Evolutionary conservation across 2,113 vertebrate species (phyloP), one percentile per base, ranked within the genome.

Genomic region (Solenodon paradoxus): DNA sequence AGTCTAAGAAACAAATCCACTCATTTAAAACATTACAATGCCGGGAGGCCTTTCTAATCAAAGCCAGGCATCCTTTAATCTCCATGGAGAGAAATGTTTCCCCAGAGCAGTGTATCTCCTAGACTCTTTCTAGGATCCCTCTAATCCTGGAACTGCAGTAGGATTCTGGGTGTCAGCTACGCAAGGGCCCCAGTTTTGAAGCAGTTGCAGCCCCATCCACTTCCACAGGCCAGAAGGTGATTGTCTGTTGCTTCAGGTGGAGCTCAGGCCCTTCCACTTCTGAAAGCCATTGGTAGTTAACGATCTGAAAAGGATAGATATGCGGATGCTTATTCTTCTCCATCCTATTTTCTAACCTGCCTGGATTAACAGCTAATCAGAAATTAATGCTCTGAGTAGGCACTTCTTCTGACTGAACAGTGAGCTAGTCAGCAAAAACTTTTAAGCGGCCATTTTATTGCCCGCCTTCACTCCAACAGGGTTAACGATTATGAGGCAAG

Each of bases 371-470:
- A 96, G 64, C 57, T 79, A 94, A 74, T 88, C 51, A 92, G 71
- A 94, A 95, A 90, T 75, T 80, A 94, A 95, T 47, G 88, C 61
- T 88, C 61, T 92, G 42, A 83, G 69, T 83, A 95, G 80, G 57
- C 47, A 75, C 3, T 90, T 95, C 89, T 92, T 87, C 75, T 40
- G 40, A 86, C 57, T 95, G 30, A 92, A 94, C 38, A 84, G 49
- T 61, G 68, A 96, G 49, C 93, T 92, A 87, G 32, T 90, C 80
- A 90, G 85, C 63, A 92, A 90, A 74, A 92, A 53, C 47, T 61
- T n/a, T 59, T 87, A 74, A 90, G 47, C 49, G 45, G 75, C 45
- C 85, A 42, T 89, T 92, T 90, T 45, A 88, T 77, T 69, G 71
- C 28, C 88, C 4, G 6, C 71, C 77, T 92, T 81, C 53, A 88